phyloP scores from a whole-genome alignment of 2,888 invertebrate genomes.

The Latrodectus hesperus region DNA sequence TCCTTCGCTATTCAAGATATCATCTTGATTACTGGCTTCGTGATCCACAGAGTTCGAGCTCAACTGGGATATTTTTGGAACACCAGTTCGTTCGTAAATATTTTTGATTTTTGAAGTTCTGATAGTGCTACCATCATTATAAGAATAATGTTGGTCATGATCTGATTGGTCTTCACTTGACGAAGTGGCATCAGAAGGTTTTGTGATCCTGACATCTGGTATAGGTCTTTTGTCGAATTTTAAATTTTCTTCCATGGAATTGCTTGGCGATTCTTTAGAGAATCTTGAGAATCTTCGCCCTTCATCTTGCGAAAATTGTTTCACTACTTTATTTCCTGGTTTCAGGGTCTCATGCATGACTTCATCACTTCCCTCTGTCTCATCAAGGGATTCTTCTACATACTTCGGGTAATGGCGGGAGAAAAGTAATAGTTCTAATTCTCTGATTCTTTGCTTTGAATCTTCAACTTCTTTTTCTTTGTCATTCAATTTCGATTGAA shows the following conservation, averaged over 20 bases:
- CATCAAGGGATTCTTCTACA: background rate
- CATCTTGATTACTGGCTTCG: too few species aligned
- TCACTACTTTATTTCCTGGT: conserved; percentile 27
- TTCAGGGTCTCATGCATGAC: background rate
- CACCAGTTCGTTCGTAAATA: conserved; percentile 6
- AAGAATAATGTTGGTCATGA: background rate
- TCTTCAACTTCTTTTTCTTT: conserved; percentile 59
- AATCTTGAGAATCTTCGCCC: background rate
- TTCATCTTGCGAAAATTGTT: conserved; percentile 66
- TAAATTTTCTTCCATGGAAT: background rate
- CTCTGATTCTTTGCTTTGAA: conserved; percentile 43
- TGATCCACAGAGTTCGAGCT: background rate
- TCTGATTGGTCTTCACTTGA: conserved; percentile 6
- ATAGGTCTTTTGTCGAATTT: background rate
- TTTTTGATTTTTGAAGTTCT: conserved; percentile 48
- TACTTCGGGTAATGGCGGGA: conserved; percentile 24
- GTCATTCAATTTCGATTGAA: conserved; percentile 50
- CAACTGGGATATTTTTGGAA: background rate
- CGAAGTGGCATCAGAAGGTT: conserved; percentile 14
- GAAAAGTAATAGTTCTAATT: conserved; percentile 44
- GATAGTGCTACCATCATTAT: conserved; percentile 22
- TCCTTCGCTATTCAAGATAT: background rate
- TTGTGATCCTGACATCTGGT: conserved; percentile 46
- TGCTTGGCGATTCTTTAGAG: background rate
- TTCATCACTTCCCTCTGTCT: background rate